Conservation (phyloP, 2,888 invertebrate genomes). For the Germaria angustata region DNA sequence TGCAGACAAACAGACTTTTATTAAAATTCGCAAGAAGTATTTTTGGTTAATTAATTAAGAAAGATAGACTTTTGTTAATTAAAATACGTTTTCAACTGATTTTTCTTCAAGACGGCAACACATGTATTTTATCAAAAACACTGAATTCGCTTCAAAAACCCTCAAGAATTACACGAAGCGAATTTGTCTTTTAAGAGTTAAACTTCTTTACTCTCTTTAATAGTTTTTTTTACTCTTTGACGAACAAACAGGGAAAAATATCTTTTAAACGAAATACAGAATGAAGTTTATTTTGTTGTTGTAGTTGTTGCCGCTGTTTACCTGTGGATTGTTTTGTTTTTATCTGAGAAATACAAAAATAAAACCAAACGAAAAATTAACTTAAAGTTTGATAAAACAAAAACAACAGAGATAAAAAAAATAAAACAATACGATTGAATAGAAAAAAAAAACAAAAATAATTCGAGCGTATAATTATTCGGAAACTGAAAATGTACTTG, state of each 20-base stretch:
- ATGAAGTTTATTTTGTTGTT: conserved; percentile 25
- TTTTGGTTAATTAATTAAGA: no score
- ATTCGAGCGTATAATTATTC: conserved; percentile 15
- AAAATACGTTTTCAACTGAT: no score
- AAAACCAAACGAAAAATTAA: not conserved
- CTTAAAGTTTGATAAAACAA: not conserved
- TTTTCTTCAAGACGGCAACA: not conserved
- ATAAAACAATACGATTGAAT: not conserved
- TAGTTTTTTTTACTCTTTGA: not conserved
- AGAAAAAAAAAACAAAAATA: not conserved
- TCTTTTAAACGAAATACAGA: conserved; percentile 32
- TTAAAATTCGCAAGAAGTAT: no score
- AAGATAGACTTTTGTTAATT: no score
- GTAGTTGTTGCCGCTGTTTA: conserved; percentile 22
- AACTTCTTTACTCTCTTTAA: not conserved
- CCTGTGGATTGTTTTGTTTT: conserved; percentile 59
- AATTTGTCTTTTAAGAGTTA: conserved; percentile 46
- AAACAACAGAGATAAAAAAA: not conserved
- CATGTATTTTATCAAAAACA: not conserved
- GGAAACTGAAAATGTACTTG: not conserved
- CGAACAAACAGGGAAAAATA: conserved; percentile 18
- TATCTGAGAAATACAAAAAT: conserved; percentile 6
- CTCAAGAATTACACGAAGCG: conserved; percentile 9
- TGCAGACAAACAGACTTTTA: no score
- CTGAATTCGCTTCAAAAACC: conserved; percentile 22